Conservation (phyloP, 2,888 invertebrate genomes). For the Oxyteleia sp. region DNA sequence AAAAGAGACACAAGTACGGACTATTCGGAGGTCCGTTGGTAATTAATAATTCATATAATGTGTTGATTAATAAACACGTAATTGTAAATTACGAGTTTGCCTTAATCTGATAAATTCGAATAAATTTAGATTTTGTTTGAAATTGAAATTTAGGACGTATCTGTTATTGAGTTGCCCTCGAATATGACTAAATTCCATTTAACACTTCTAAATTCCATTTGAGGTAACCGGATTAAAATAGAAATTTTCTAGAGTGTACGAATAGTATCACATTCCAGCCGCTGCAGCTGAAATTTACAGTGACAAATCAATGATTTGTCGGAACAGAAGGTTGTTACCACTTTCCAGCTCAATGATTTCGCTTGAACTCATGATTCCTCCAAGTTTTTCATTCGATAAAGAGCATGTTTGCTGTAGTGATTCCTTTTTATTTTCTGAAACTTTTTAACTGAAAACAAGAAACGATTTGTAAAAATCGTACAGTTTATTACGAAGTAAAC, state of each 20-base stretch:
- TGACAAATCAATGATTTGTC: constrained; percentile 66
- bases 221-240: constrained; percentile 30
- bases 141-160: constrained; percentile 32
- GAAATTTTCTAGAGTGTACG: constrained; percentile 27
- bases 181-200: constrained; percentile 36
- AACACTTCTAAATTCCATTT: constrained; percentile 48
- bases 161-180: constrained; percentile 29
- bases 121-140: constrained; percentile 23
- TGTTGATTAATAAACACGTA: no score
- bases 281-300: constrained; percentile 61
- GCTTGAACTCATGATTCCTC: constrained; percentile 49
- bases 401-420: neutral
- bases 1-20: no score
- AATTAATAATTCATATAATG: no score
- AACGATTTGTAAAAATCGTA: no score
- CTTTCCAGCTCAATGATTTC: constrained; percentile 56
- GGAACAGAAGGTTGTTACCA: constrained; percentile 49
- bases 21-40: no score
- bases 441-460: no score
- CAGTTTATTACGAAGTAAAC: no score
- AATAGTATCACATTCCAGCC: constrained; percentile 48
- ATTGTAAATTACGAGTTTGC: no score
- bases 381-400: constrained; percentile 61
- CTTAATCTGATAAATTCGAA: no score
- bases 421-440: constrained; percentile 1